These are phyloP conservation scores for Adrianichthys oophorus DNA, from an alignment of 2,797 vertebrate genomes.

Conservation along the genomic window DNA sequence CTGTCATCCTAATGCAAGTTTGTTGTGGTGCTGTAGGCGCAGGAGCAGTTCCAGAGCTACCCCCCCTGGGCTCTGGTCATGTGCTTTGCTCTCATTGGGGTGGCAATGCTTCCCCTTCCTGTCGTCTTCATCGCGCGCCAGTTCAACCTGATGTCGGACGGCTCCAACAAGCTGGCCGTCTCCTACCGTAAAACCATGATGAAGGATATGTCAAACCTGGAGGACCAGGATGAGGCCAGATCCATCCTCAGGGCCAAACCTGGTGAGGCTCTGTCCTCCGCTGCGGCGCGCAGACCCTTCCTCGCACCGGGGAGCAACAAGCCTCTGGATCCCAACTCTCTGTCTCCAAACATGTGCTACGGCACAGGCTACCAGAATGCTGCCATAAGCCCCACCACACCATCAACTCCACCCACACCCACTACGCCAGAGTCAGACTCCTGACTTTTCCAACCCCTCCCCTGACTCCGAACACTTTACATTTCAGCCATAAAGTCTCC, in stretches of 20 bases:
- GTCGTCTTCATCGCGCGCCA: conserved; percentile 88
- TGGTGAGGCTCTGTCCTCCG: conserved; percentile 81
- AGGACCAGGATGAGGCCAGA: conserved; percentile 90
- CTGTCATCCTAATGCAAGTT: neutral
- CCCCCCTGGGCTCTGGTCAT: conserved; percentile 89
- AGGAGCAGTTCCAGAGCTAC: conserved; percentile 89
- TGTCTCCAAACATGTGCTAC: conserved; percentile 88
- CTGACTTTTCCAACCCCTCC: conserved; percentile 66
- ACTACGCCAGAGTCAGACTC: conserved; percentile 88
- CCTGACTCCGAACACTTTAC: conserved; percentile 27
- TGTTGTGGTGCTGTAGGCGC: conserved; percentile 74
- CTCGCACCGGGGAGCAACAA: conserved; percentile 83
- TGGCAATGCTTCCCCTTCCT: conserved; percentile 89
- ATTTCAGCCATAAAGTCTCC: conserved; percentile 33
- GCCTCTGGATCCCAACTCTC: conserved; percentile 78
- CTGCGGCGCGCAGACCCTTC: conserved; percentile 81
- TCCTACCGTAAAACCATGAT: conserved; percentile 95
- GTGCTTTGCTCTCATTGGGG: conserved; percentile 84
- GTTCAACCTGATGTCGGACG: conserved; percentile 89
- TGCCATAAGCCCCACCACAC: conserved; percentile 71
- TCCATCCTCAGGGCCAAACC: conserved; percentile 92
- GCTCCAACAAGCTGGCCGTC: conserved; percentile 92
- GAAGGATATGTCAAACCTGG: conserved; percentile 95
- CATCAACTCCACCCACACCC: conserved; percentile 58
- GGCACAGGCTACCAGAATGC: conserved; percentile 88